Base-by-base conservation (phyloP, 2,113 vertebrate species). In the Eurypyga helias region DNA sequence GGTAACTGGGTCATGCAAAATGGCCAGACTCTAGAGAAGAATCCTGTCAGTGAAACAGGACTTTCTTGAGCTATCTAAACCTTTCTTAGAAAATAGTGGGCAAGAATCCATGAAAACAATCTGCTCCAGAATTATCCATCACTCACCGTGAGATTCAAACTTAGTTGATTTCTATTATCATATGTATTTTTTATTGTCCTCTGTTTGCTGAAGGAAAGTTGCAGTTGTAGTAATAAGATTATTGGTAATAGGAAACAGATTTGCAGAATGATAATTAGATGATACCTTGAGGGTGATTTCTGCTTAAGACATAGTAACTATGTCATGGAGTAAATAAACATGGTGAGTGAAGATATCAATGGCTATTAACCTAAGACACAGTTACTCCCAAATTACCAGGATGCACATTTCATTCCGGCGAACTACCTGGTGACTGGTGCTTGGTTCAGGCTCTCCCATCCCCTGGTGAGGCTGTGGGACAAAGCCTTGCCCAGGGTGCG, bases 191-290 rank as follows among this genome's bases (percentile, higher is more conserved):
- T 95, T 95, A 97, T 91, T 96, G 94, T 94, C 33, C 64, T 48
- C 57, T 34, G n/a, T 94, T 97, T 93, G 82, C 92, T 94, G 97
- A 95, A 96, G 93, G 94, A 97, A 92, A 89, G 64, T 86, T 96
- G 92, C 89, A 91, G 64, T 97, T 97, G 92, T 81, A 93, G 66
- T 97, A 97, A 97, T 94, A 95, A 96, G 93, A 97, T 97, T 98
- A 96, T 94, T 93, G 65, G 96, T 95, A 95, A 78, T 83, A 80
- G 19, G 77, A 96, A 97, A 78, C 90, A 94, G 90, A 90, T 94
- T 96, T 98, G 91, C 93, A 97, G 96, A 96, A 97, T 67, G 87
- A 95, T 84, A 97, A 98, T 98, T 97, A 97, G 95, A 96, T 94
- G 97, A 92, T 96, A 97, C 91, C 96, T 95, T 90, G 80, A 96